Evolutionary conservation across 2,888 invertebrate species (phyloP), one percentile per base, ranked within the genome.

Genomic region (Metellina segmentata): DNA sequence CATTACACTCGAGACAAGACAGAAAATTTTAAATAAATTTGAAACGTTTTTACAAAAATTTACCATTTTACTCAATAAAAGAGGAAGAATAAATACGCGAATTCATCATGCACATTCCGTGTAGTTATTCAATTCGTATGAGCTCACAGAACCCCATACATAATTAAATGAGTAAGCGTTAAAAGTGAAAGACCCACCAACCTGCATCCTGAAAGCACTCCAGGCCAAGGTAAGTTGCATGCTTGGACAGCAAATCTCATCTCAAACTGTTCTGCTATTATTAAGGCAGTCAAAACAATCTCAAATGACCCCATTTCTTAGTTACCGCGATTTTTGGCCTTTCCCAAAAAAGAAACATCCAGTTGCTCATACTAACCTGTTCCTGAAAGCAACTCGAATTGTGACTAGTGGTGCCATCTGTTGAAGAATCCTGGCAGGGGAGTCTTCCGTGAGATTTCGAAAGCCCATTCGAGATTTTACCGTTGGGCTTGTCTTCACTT

Each of bases 381-480:
- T 91, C 91, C 74, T 77, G 72, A 69, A 78, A 70, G 72, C n/a
- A 51, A 75, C 16, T 81, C 20, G 75, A 71, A 72, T 82, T 61
- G 71, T 91, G 91, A 91, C 91, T 91, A 91, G 91, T 83, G 91
- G 77, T 83, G 87, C 91, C 91, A 88, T 83, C 91, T 91, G 16
- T 83, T 7, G 83, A 11, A 9, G 61, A 72, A 4, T 70, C 79
- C 1, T 49, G 20, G 7, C 11, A 70, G 16, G 71, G 48, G 34
- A 82, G 19, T 70, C 77, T 52, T 7, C 20, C 53, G 11, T 87
- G 71, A 61, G 61, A 61, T 61, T 61, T 61, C 61, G 61, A 61
- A 11, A 61, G 61, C 16, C 61, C 61, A 16, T 61, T 61, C 11
- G 61, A 61, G 61, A 61, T 11, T 61, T 61, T 61, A 16, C 61